Evolutionary conservation across 2,888 invertebrate genomes (phyloP), one percentile per base, ranked within the genome.

Genomic region (Deilephila porcellus): DNA sequence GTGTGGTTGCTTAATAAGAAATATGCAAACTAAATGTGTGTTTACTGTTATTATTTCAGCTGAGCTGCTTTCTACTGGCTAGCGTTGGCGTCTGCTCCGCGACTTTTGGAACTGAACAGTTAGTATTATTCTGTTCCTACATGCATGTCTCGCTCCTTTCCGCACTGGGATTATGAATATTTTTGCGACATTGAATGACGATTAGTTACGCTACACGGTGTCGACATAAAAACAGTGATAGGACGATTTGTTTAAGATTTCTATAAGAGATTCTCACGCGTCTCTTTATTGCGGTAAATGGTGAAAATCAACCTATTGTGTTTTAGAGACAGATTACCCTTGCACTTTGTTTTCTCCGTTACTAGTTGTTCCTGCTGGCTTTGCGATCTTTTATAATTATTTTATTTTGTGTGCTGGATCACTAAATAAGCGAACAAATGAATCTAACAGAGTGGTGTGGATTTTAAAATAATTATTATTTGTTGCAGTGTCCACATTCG

Each of bases 401-500:
- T 67, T 74, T 75, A 75, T 77, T 77, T 72, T 76, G 71, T 79
- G 64, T 74, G 59, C 37, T 32, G 3, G 32, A 32, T 32, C 5
- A 32, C 0, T 70, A n/a, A 62, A 17, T 17, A 29, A 29, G 59
- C 73, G 64, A 74, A 60, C 14, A 71, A 71, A 71, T 17, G 7
- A 29, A 32, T 63, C 19, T 59, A 64, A 56, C 17, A 25, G 37
- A 20, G 19, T 25, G 25, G 2, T 25, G 5, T 20, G 37, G 1
- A 60, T 34, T 34, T 60, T 25, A 59, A 32, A 56, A n/a, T 20
- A 5, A 14, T 19, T 7, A 72, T 71, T 60, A 73, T 77, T 80
- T 86, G 85, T 95, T 93, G 29, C 91, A 95, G 95, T 84, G 95
- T 95, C 72, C 95, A 95, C 82, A 95, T 95, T 81, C 92, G 95